These are phyloP conservation scores for Caretta caretta DNA, from an alignment of 2,113 vertebrate genomes.

Conservation along the genomic window DNA sequence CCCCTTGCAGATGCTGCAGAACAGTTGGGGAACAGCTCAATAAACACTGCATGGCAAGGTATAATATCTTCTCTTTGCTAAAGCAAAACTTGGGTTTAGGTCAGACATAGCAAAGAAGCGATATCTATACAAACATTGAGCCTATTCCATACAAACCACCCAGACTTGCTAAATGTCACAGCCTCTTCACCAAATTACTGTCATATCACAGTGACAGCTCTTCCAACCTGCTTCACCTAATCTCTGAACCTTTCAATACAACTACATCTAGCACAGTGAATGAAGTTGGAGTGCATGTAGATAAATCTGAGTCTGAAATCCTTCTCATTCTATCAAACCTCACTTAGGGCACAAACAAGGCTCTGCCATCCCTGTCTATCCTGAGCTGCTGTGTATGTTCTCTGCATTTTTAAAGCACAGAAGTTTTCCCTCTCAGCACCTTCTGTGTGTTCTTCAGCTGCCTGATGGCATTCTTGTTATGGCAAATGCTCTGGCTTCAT, in stretches of 20 bases:
- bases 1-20: too few species aligned
- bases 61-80: not conserved
- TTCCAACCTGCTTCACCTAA: not conserved
- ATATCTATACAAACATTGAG: not conserved
- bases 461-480: not conserved
- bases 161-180: conserved; percentile 1
- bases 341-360: too few species aligned
- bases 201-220: fast-evolving
- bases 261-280: not conserved
- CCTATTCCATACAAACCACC: not conserved
- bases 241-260: not conserved
- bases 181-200: not conserved
- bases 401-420: not conserved
- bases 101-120: not conserved
- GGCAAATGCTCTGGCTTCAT: not conserved
- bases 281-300: fast-evolving
- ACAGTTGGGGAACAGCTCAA: too few species aligned
- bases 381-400: not conserved
- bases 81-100: not conserved
- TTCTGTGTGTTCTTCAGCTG: not conserved
- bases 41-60: not conserved
- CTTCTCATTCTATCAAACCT: too few species aligned
- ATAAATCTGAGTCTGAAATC: not conserved
- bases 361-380: not conserved
- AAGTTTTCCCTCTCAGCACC: not conserved